Percentiles rank a stretch among this genome's conserved stretches.
These are phyloP conservation scores for Eospalax fontanierii DNA, from an alignment of 2,797 vertebrate species.

Conservation along the genomic window DNA sequence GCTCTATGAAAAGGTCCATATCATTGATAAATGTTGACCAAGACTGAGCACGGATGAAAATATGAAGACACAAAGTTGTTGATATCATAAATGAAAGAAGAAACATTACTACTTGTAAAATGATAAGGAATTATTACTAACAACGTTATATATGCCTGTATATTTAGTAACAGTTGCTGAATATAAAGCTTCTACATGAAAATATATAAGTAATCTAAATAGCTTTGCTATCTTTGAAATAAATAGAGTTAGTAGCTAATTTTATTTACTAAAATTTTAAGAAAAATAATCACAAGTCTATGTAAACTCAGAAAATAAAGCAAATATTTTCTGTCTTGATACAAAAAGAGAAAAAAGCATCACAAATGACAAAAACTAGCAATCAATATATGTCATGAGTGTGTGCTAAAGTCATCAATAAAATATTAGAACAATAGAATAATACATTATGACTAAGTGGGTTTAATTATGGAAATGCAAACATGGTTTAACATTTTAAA, in stretches of 20 bases:
- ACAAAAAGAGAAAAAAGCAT: background rate
- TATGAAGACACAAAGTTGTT: constrained; percentile 18
- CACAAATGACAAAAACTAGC: constrained; percentile 54
- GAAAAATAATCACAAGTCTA: constrained; percentile 13
- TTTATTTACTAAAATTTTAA: constrained; percentile 29
- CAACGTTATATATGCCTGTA: background rate
- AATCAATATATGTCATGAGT: constrained; percentile 10
- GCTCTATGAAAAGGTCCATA: constrained; percentile 37
- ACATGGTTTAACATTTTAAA: constrained; percentile 26
- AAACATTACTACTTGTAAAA: constrained; percentile 26
- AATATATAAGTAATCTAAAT: background rate
- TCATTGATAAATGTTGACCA: background rate
- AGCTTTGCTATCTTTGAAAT: background rate
- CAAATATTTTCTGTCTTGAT: background rate
- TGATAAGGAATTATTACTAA: background rate
- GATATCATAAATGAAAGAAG: background rate
- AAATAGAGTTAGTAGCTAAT: constrained; percentile 15
- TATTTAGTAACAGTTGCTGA: background rate
- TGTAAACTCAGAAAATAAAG: constrained; percentile 13
- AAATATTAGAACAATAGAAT: constrained; percentile 53
- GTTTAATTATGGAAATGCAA: constrained; percentile 51
- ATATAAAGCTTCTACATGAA: background rate
- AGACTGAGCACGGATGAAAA: background rate
- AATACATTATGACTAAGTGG: constrained; percentile 21
- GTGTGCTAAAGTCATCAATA: constrained; percentile 36